Percentiles rank a stretch among this genome's conserved stretches.
Conservation (phyloP, 2,797 vertebrate genomes). For the Sebastes dallii region DNA sequence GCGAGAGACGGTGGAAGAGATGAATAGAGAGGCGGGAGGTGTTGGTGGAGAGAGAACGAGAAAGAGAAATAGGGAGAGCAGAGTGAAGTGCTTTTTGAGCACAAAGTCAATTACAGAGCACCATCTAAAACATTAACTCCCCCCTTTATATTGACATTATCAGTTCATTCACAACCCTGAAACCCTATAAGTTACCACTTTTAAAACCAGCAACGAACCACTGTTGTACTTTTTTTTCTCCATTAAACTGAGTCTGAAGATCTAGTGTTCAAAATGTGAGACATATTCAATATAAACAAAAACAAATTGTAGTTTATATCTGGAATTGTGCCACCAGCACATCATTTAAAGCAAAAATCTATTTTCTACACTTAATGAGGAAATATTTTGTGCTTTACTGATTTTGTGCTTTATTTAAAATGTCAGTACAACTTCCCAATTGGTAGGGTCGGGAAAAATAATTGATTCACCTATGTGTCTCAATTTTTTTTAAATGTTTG, state of each 20-base stretch:
- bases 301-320: not conserved
- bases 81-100: constrained; percentile 52
- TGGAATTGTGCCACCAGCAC: not conserved
- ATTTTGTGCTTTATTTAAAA: not conserved
- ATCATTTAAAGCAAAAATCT: not conserved
- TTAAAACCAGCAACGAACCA: not conserved
- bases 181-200: constrained; percentile 14
- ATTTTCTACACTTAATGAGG: not conserved
- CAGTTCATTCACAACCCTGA: constrained; percentile 38
- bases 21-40: constrained; percentile 13
- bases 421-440: not conserved
- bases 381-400: not conserved
- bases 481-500: no score
- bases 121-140: constrained; percentile 44
- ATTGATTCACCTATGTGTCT: no score
- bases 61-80: not conserved
- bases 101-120: constrained; percentile 60
- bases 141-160: constrained; percentile 25
- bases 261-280: not conserved
- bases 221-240: not conserved
- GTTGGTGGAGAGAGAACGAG: not conserved
- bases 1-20: constrained; percentile 18
- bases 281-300: not conserved
- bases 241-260: not conserved
- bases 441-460: no score